Conservation (phyloP, 2,797 vertebrate species). For the Enteromius anoplus region DNA sequence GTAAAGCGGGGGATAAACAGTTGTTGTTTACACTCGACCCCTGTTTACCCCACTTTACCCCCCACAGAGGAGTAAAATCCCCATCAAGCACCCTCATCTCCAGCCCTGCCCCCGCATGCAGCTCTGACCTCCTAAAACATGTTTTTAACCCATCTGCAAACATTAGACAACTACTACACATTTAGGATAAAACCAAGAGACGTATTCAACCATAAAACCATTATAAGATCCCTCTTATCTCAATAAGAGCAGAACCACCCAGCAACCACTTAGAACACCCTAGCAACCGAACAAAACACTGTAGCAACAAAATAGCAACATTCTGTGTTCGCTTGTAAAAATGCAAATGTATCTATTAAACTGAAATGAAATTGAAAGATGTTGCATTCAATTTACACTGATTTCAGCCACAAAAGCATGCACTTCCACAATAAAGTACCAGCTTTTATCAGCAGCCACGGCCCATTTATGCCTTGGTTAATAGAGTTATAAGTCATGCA, state of each 20-base stretch:
- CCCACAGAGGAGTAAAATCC: neutral
- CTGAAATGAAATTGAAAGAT: neutral
- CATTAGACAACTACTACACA: neutral
- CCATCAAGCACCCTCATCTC: neutral
- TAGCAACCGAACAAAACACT: slow-evolving; percentile 18
- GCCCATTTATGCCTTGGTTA: neutral
- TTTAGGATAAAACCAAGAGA: neutral
- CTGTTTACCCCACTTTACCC: neutral
- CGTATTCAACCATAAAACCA: neutral
- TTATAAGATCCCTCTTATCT: neutral
- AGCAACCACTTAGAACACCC: neutral
- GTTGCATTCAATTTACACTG: neutral
- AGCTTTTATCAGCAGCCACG: neutral
- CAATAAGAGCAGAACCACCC: neutral
- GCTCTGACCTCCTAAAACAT: neutral
- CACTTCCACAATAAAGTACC: neutral
- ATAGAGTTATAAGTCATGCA: neutral
- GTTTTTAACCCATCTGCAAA: neutral
- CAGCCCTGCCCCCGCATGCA: neutral
- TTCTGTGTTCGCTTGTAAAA: neutral
- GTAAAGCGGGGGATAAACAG: neutral
- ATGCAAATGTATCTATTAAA: neutral
- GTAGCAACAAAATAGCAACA: neutral
- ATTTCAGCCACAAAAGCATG: neutral
- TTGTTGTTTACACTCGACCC: slow-evolving; percentile 5